Conservation (phyloP, 2,113 vertebrate genomes). For the Apteryx mantelli region DNA sequence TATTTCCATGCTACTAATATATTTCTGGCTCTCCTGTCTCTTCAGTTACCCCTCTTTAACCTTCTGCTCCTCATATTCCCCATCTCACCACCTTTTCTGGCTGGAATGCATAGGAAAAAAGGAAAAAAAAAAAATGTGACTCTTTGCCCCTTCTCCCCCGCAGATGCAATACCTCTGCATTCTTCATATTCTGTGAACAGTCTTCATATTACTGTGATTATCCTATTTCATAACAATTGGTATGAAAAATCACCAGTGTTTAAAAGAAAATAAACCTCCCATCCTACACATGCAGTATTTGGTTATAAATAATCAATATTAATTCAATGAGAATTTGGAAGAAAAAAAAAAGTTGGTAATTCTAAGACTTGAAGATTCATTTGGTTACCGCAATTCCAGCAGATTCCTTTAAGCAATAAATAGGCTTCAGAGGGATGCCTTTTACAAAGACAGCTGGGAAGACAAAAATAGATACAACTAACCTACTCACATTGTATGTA, state of each 20-base stretch:
- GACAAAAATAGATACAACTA: constrained; percentile 79
- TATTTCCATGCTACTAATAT: neutral
- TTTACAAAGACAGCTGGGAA: constrained; percentile 79
- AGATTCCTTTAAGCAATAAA: constrained; percentile 61
- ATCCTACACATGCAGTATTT: neutral
- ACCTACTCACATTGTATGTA: constrained; percentile 53
- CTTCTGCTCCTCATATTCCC: neutral
- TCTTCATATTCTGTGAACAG: neutral
- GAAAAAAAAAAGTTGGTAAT: constrained; percentile 13
- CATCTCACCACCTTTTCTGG: neutral
- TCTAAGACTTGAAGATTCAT: constrained; percentile 39
- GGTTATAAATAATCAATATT: neutral
- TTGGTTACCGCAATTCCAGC: constrained; percentile 55
- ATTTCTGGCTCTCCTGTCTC: neutral
- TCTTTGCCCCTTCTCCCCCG: neutral
- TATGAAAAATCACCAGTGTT: neutral
- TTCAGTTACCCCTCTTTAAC: neutral
- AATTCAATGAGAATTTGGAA: neutral
- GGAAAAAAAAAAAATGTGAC: neutral
- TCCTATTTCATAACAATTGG: neutral
- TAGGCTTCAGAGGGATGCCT: constrained; percentile 56
- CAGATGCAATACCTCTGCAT: neutral
- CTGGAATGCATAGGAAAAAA: neutral
- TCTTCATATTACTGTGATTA: neutral
- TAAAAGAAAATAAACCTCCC: neutral